Conservation (phyloP, 2,797 vertebrate species). For the Cynodonichthys magdalenae region DNA sequence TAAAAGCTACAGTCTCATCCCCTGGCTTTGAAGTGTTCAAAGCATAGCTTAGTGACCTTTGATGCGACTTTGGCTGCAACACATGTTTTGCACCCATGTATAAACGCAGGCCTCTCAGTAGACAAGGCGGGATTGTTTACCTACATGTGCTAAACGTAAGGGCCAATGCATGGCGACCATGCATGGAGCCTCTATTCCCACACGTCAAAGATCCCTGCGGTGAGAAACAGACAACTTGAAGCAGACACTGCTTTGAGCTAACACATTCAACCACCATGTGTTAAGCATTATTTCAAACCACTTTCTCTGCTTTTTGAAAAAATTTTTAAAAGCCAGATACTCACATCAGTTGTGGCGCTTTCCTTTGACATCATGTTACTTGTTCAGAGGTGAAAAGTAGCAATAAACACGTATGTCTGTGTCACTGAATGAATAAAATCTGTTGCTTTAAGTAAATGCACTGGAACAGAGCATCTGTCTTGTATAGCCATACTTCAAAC, state of each 20-base stretch:
- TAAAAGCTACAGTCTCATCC: slow-evolving; percentile 89
- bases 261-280: slow-evolving; percentile 68
- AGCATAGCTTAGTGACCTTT: slow-evolving; percentile 92
- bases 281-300: slow-evolving; percentile 58
- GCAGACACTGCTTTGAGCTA: slow-evolving; percentile 65
- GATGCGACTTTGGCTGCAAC: slow-evolving; percentile 88
- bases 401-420: neutral
- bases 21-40: slow-evolving; percentile 94
- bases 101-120: slow-evolving; percentile 80
- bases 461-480: neutral
- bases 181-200: slow-evolving; percentile 73
- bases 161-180: slow-evolving; percentile 80
- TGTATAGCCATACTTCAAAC: neutral
- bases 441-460: neutral
- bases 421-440: neutral
- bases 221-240: slow-evolving; percentile 70
- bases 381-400: neutral
- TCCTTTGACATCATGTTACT: neutral
- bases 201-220: slow-evolving; percentile 61
- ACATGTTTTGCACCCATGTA: slow-evolving; percentile 88
- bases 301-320: slow-evolving; percentile 43
- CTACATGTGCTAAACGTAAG: slow-evolving; percentile 85
- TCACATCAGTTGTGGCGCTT: neutral
- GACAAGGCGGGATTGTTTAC: slow-evolving; percentile 83
- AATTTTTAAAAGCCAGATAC: slow-evolving; percentile 15